Evolutionary conservation across 2,888 invertebrate genomes (phyloP).

Genomic region (Adineta ricciae): DNA sequence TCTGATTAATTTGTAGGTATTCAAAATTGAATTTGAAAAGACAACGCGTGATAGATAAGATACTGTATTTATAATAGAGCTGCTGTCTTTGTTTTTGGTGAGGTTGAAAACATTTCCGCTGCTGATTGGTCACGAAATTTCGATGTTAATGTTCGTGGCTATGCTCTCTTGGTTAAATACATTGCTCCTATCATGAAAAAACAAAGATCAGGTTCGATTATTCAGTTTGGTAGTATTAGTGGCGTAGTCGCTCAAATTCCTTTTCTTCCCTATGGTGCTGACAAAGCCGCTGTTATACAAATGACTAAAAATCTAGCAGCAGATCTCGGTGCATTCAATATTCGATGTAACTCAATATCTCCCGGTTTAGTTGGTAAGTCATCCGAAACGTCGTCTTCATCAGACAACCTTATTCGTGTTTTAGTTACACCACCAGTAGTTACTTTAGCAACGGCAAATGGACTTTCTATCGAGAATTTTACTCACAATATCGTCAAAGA

Average conservation of each 20-base stretch:
- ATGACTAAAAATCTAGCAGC: constrained; percentile 35
- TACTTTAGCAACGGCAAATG: not conserved
- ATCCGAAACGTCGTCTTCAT: no score
- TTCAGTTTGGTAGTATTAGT: not conserved
- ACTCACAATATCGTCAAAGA: not conserved
- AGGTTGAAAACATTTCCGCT: not conserved
- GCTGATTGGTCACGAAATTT: not conserved
- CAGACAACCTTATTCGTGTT: no score
- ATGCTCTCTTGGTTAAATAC: not conserved
- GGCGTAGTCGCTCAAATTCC: constrained; percentile 24
- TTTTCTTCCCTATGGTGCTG: constrained; percentile 35
- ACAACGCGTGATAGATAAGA: not conserved
- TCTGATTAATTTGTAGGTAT: not conserved
- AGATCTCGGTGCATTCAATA: constrained; percentile 30
- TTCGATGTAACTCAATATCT: constrained; percentile 34
- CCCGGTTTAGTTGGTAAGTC: constrained; percentile 22
- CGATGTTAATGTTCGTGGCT: not conserved
- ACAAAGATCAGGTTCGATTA: not conserved
- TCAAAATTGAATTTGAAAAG: no score
- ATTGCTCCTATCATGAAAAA: not conserved
- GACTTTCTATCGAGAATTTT: not conserved
- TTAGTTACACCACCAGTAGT: constrained; percentile 30
- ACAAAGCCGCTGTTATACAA: constrained; percentile 34
- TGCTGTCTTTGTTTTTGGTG: not conserved
- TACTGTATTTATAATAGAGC: not conserved